A percentile compares a stretch with the other conserved stretches of the same genome.
Evolutionary conservation across 92 coral and sea anemone genomes (phyloP).

Genomic region (Paragorgia papillata): DNA sequence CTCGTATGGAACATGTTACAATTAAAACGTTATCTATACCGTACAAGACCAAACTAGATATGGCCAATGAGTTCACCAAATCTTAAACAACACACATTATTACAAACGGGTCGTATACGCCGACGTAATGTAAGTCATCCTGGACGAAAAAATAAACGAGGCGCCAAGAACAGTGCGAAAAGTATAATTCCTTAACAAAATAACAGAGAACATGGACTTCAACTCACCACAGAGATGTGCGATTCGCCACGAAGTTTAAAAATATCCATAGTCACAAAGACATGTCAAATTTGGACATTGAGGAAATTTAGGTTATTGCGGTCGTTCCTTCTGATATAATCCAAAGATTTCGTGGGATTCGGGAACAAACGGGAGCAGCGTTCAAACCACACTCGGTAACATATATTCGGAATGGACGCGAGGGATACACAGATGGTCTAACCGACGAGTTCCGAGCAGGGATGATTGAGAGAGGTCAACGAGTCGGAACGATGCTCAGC

Average conservation of each 20-base stretch:
- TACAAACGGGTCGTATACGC: too few relatives aligned
- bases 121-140: too few relatives aligned
- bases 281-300: neutral
- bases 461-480: slow-evolving; percentile 2
- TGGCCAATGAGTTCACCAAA: neutral
- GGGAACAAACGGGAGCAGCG: neutral
- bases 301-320: too few relatives aligned
- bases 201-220: neutral
- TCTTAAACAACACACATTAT: neutral
- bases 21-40: neutral
- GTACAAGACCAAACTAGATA: neutral
- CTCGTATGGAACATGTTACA: too few relatives aligned
- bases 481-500: slow-evolving; percentile 29
- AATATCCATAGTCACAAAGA: slow-evolving; percentile 13
- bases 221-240: slow-evolving; percentile 22
- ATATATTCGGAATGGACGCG: neutral
- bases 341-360: neutral
- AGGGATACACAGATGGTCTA: neutral
- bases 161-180: neutral
- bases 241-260: slow-evolving; percentile 20
- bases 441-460: slow-evolving; percentile 12
- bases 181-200: neutral
- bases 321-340: neutral
- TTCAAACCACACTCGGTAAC: slow-evolving; percentile 3
- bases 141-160: neutral